Evolutionary conservation across 2,797 vertebrate genomes (phyloP).

Genomic region (Diceros bicornis): DNA sequence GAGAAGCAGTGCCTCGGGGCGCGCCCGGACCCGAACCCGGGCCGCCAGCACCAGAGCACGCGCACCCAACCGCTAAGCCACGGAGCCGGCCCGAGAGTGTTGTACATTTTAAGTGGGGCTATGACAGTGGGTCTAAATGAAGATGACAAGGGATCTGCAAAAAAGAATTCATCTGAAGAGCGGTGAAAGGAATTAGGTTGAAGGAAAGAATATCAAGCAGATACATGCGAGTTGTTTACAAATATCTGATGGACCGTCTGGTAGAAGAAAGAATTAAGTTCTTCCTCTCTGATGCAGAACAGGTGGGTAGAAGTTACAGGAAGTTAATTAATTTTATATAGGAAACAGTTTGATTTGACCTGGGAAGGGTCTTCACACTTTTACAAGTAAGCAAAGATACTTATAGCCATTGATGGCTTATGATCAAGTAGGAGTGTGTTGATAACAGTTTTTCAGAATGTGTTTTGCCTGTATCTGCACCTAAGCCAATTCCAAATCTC

Average conservation of each 20-base stretch:
- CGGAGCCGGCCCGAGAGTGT: no score
- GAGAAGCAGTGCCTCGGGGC: no score
- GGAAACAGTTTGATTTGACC: conserved; percentile 13
- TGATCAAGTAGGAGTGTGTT: background rate
- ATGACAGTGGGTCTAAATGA: background rate
- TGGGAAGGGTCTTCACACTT: background rate
- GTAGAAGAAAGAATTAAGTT: conserved; percentile 14
- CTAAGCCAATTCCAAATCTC: background rate
- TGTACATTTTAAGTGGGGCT: background rate
- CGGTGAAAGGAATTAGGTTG: background rate
- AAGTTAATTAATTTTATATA: background rate
- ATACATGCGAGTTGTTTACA: background rate
- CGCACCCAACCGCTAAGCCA: no score
- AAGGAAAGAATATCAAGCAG: conserved; percentile 13
- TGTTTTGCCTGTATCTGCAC: background rate
- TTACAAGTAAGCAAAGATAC: background rate
- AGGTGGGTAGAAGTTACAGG: background rate
- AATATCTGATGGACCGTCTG: background rate
- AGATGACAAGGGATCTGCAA: background rate
- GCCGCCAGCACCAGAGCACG: no score
- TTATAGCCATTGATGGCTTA: background rate
- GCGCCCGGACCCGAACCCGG: no score
- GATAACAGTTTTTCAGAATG: background rate
- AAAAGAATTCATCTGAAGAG: conserved; percentile 32
- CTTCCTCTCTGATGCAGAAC: background rate